Conservation (phyloP, 2,113 vertebrate genomes). For the Crotalus horridus region DNA sequence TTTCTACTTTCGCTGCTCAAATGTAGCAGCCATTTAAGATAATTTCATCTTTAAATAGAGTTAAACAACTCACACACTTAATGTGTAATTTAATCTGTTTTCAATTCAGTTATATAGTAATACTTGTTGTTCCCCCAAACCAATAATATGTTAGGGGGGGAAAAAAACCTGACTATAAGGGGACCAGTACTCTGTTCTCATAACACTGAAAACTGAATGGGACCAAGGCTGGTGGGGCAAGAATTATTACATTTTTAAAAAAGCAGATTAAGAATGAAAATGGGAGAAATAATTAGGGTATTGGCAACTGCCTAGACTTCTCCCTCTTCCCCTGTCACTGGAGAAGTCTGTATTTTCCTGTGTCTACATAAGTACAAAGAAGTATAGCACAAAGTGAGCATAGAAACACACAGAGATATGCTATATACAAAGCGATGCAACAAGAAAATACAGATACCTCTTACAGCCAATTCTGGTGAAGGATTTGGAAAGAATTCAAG, state of each 20-base stretch:
- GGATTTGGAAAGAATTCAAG: neutral
- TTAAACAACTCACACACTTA: neutral
- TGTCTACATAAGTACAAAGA: neutral
- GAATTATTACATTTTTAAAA: neutral
- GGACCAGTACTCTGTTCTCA: neutral
- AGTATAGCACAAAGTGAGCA: neutral
- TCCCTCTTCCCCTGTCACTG: neutral
- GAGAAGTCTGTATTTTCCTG: neutral
- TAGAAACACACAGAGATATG: neutral
- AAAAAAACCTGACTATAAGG: neutral
- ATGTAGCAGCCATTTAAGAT: neutral
- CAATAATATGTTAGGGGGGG: neutral
- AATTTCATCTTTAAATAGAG: neutral
- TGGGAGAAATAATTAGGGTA: neutral
- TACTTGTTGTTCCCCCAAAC: neutral
- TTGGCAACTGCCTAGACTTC: neutral
- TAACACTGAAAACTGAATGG: neutral
- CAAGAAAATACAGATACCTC: neutral
- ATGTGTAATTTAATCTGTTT: neutral
- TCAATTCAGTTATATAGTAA: neutral
- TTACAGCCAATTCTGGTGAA: neutral
- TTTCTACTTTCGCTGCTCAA: neutral
- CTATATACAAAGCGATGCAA: neutral
- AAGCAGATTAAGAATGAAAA: neutral
- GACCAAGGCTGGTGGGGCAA: neutral